These are phyloP conservation scores for Triplophysa siluroides DNA, from an alignment of 2,113 vertebrate genomes.

Conservation along the genomic window DNA sequence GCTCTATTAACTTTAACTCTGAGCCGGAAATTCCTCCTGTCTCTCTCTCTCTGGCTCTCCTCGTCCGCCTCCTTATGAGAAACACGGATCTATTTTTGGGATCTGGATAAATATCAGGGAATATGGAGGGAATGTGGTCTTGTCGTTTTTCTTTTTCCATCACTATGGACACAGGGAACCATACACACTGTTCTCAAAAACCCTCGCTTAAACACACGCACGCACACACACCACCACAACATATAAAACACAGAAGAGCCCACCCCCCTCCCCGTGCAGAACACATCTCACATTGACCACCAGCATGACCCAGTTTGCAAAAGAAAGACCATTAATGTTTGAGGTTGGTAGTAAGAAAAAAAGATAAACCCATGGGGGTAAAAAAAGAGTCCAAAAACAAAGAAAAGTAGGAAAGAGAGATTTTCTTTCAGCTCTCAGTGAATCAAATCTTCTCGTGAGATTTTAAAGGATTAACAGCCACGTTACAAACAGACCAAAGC, in stretches of 20 bases:
- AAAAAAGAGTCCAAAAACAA: background rate
- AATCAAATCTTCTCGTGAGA: conserved; percentile 13
- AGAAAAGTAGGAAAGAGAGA: background rate
- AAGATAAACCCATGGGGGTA: background rate
- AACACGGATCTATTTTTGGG: conserved; percentile 49
- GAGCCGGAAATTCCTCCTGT: conserved; percentile 72
- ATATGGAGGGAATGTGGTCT: conserved; percentile 45
- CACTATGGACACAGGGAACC: conserved; percentile 22
- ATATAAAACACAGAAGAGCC: background rate
- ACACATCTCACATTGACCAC: background rate
- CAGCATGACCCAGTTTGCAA: background rate
- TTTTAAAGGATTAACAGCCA: conserved; percentile 45
- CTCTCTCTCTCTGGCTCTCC: conserved; percentile 43
- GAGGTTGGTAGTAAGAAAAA: background rate
- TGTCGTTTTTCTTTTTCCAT: conserved; percentile 41
- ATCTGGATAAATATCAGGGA: conserved; percentile 40
- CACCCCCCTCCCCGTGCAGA: background rate
- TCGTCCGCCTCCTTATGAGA: conserved; percentile 43
- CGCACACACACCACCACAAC: too few species aligned
- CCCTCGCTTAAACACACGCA: background rate
- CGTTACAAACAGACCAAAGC: conserved; percentile 42
- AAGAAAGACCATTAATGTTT: background rate
- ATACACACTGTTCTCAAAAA: conserved; percentile 27
- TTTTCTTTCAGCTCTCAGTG: background rate
- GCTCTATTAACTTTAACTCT: conserved; percentile 62